Conservation (phyloP, 2,888 invertebrate genomes). For the Caenorhabditis sulstoni region DNA sequence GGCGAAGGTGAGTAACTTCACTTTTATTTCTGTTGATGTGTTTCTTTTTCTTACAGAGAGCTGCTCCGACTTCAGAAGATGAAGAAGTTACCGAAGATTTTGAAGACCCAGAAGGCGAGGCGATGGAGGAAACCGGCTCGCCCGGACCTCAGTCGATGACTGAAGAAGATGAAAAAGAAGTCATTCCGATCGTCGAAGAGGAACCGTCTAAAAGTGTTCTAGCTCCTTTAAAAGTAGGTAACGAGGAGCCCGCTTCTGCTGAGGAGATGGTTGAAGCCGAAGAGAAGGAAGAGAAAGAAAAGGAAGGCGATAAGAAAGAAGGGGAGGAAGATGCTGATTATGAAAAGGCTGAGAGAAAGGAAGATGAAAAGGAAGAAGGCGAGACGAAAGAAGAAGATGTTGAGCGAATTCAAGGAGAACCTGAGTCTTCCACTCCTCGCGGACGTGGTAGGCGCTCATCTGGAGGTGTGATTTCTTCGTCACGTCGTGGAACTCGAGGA, state of each 20-base stretch:
- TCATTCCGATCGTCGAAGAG: too few relatives aligned
- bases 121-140: too few relatives aligned
- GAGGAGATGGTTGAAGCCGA: constrained; percentile 1
- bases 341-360: too few relatives aligned
- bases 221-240: background rate
- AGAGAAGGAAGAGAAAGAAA: constrained; percentile 8
- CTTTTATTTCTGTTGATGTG: background rate
- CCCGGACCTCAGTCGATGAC: too few relatives aligned
- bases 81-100: background rate
- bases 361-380: constrained; percentile 10
- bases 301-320: constrained; percentile 4
- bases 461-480: background rate
- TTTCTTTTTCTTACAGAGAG: constrained; percentile 1
- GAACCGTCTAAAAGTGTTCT: too few relatives aligned
- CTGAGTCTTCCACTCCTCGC: constrained; percentile 9
- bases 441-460: constrained; percentile 6
- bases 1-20: constrained; percentile 14
- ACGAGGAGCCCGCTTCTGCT: background rate
- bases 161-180: constrained; percentile 3
- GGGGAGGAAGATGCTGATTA: background rate
- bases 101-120: background rate
- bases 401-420: background rate
- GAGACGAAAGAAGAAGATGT: constrained; percentile 31
- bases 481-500: constrained; percentile 10
- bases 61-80: constrained; percentile 4